Percentiles rank a stretch among this genome's conserved stretches.
These are phyloP conservation scores for Oryzias melastigma DNA, from an alignment of 2,113 vertebrate genomes.

Conservation along the genomic window DNA sequence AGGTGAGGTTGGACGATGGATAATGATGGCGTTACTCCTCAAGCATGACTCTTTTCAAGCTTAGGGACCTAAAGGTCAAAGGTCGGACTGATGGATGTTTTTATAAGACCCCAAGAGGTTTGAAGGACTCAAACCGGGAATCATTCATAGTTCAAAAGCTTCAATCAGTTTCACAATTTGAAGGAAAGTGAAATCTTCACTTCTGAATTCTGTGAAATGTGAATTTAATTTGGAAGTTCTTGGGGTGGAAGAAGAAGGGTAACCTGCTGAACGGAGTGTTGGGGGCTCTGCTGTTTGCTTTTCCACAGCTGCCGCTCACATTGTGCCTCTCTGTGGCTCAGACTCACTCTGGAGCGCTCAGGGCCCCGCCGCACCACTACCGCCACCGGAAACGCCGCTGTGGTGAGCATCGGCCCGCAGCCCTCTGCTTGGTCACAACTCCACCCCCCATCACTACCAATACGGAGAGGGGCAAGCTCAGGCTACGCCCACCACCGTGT, in stretches of 20 bases:
- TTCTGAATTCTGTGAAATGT: no score
- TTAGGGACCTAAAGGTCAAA: no score
- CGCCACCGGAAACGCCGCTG: conserved; percentile 62
- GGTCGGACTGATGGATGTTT: no score
- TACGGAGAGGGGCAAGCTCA: background rate
- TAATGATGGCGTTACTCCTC: no score
- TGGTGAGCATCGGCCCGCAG: conserved; percentile 43
- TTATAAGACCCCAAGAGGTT: no score
- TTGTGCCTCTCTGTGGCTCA: conserved; percentile 59
- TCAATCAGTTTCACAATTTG: no score
- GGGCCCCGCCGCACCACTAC: conserved; percentile 48
- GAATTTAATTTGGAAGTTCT: no score
- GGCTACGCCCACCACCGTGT: conserved; percentile 6
- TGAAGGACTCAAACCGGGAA: no score
- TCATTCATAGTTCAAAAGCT: no score
- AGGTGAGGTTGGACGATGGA: no score
- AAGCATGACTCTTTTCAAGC: no score
- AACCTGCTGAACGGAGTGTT: background rate
- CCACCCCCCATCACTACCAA: conserved; percentile 11
- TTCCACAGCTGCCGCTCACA: conserved; percentile 53
- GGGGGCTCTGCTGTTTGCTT: conserved; percentile 60
- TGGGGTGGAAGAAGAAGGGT: conserved; percentile 1
- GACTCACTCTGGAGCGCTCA: conserved; percentile 34
- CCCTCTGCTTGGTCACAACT: background rate
- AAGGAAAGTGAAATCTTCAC: no score